These are phyloP conservation scores for Neoaliturus tenellus DNA, from an alignment of 2,888 invertebrate genomes.

Conservation along the genomic window DNA sequence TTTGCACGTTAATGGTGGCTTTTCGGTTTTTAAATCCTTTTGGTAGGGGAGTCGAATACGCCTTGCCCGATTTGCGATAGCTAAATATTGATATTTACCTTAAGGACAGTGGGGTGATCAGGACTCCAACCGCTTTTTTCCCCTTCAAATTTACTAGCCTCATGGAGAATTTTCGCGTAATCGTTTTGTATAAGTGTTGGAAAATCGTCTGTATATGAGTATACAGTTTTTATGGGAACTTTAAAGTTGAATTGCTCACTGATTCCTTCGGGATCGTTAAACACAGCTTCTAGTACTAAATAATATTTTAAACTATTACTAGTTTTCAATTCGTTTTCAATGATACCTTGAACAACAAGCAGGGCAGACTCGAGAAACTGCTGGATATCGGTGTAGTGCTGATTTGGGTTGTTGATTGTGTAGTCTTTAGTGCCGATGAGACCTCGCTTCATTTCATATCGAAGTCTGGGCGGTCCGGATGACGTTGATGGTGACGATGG, in stretches of 20 bases:
- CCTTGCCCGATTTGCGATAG: background rate
- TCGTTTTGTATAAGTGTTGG: background rate
- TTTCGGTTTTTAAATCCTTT: background rate
- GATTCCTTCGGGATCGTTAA: background rate
- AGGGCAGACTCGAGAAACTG: background rate
- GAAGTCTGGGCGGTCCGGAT: background rate
- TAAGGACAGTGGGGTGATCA: background rate
- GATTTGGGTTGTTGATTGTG: background rate
- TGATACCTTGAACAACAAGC: background rate
- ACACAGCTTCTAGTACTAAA: background rate
- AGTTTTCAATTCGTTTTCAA: background rate
- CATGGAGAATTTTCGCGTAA: background rate
- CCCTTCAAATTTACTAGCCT: background rate
- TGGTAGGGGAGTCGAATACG: background rate
- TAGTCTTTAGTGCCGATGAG: background rate
- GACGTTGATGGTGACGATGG: too few species aligned
- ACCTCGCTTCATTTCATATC: background rate
- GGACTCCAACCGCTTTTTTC: background rate
- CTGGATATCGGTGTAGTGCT: background rate
- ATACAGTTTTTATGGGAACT: background rate
- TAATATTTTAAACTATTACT: background rate
- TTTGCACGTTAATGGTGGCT: background rate
- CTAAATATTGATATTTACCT: background rate
- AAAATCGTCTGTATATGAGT: background rate
- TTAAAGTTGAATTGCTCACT: background rate